Conservation (phyloP, 2,888 invertebrate species). For the Ramazzottius varieornatus region DNA sequence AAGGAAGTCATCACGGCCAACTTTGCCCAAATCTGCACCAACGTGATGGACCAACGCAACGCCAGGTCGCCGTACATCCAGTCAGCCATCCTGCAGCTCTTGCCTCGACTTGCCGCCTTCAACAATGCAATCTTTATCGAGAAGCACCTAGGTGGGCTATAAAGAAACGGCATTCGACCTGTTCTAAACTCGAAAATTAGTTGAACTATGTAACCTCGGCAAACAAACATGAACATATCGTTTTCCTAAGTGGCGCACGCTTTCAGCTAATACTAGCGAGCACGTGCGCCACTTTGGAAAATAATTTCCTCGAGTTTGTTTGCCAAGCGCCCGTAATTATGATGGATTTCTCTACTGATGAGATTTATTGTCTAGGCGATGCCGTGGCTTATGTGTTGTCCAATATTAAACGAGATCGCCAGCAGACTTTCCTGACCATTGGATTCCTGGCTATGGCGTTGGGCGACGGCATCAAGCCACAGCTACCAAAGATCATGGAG, state of each 20-base stretch:
- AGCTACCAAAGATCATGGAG: conserved; percentile 59
- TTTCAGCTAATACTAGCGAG: too few relatives aligned
- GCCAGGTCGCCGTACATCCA: conserved; percentile 55
- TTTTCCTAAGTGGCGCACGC: too few relatives aligned
- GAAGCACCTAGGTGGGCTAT: conserved; percentile 27
- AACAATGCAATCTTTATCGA: conserved; percentile 50
- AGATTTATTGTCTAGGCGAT: neutral
- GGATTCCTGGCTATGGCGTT: conserved; percentile 72
- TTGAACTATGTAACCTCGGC: too few relatives aligned
- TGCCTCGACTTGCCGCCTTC: conserved; percentile 80
- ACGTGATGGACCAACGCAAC: conserved; percentile 46
- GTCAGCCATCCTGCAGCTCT: conserved; percentile 51
- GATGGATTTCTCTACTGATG: too few relatives aligned
- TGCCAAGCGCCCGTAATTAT: too few relatives aligned
- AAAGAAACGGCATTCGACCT: too few relatives aligned
- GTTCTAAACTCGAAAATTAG: too few relatives aligned
- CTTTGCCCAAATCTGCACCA: conserved; percentile 33
- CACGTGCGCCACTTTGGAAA: too few relatives aligned
- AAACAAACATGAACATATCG: too few relatives aligned
- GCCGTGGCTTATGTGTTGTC: conserved; percentile 50
- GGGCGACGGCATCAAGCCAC: conserved; percentile 46
- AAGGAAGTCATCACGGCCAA: conserved; percentile 51
- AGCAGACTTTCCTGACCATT: conserved; percentile 61
- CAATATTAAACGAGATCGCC: conserved; percentile 50
- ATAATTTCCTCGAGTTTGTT: too few relatives aligned